Evolutionary conservation across 1,140 invertebrate genomes (phyloP), one percentile per base, ranked within the genome.

Genomic region (Pseudomyrmex gracilis): DNA sequence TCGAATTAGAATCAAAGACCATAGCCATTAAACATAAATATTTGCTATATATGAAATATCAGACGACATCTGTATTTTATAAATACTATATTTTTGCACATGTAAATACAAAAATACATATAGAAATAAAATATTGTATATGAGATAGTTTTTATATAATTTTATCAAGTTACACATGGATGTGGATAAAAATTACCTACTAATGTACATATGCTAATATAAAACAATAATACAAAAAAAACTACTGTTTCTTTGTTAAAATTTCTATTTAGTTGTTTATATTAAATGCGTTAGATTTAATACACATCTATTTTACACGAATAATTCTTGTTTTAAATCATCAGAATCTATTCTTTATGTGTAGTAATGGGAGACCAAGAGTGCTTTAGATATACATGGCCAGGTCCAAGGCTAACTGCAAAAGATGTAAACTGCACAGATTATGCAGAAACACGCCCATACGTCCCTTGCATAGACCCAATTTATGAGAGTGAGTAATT

Each of bases 321-420:
- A 49, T 12, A 17, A 12, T 49, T 12, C 55, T 61, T n/a, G 57
- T 34, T 22, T 61, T n/a, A 58, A 22, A 34, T 34, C 5, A 34
- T 70, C 22, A 51, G 5, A 77, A 58, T 71, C 63, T 70, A 47
- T 82, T 55, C 12, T 0, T 83, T 78, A 66, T 77, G 66, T 71
- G 20, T 63, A 82, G 15, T 3, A 64, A 57, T 2, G 64, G 10
- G 9, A 17, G 5, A 13, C n/a, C 2, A 58, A 49, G 20, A 70
- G 2, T 92, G 91, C 43, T 92, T 88, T 80, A 10, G 85, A 3
- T 90, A 86, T 20, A 90, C 88, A 49, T 92, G 92, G 91, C 43
- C 85, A 58, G 80, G 82, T 51, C 17, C 80, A 43, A 24, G 2
- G 12, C 45, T 45, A 24, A n/a, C 80, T 5, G 49, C 68, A 2